phyloP scores from a whole-genome alignment of 2,113 vertebrate genomes.

The Albula glossodonta region DNA sequence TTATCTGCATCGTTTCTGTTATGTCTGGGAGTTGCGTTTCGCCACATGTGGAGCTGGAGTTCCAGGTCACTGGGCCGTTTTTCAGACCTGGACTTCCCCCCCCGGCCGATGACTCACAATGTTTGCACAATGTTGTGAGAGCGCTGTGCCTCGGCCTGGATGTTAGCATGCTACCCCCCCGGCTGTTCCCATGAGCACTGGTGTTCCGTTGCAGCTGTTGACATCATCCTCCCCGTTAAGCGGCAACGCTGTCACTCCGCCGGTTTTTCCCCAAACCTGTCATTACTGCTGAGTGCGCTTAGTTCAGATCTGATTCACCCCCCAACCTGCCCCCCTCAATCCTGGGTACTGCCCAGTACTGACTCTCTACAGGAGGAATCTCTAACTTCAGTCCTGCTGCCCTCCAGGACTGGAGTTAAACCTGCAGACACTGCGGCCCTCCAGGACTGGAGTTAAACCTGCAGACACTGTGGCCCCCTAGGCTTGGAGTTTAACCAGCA shows the following conservation, averaged over 20 bases:
- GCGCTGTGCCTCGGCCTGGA: neutral
- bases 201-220: constrained; percentile 61
- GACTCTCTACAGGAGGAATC: neutral
- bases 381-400: neutral
- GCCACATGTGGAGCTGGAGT: neutral
- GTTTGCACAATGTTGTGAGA: neutral
- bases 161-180: neutral
- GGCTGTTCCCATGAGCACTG: constrained; percentile 49
- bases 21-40: neutral
- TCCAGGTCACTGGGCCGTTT: neutral
- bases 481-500: too few species aligned
- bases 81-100: neutral
- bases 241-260: constrained; percentile 58
- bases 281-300: constrained; percentile 54
- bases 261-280: constrained; percentile 62
- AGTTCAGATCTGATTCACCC: neutral
- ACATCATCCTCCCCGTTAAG: constrained; percentile 56
- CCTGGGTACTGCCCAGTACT: too few species aligned
- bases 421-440: too few species aligned
- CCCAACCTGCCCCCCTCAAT: neutral
- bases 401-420: too few species aligned
- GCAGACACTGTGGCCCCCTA: too few species aligned
- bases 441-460: too few species aligned
- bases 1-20: neutral
- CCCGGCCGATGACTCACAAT: neutral